Evolutionary conservation across 2,888 invertebrate genomes (phyloP).

Genomic region (Epirrhoe alternata): DNA sequence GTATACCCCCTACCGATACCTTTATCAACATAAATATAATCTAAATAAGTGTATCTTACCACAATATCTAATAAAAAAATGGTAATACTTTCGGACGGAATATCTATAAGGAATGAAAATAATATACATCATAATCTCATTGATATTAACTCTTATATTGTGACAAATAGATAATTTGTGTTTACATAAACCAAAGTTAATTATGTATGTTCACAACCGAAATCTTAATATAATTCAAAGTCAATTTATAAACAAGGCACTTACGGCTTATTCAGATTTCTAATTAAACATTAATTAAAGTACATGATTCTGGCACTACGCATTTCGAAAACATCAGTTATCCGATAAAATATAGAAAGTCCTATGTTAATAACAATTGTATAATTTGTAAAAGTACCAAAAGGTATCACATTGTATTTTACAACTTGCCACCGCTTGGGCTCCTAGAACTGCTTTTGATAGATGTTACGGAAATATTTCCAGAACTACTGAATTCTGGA

Average conservation of each 20-base stretch:
- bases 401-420: conserved; percentile 37
- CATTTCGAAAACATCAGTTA: conserved; percentile 15
- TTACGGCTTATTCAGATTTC: conserved; percentile 19
- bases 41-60: conserved; percentile 39
- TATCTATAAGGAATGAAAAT: conserved; percentile 49
- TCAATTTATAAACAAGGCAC: conserved; percentile 39
- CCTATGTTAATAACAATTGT: conserved; percentile 39
- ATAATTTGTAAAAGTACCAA: conserved; percentile 43
- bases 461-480: conserved; percentile 86
- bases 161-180: conserved; percentile 31
- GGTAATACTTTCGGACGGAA: conserved; percentile 80
- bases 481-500: conserved; percentile 71
- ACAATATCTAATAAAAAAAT: conserved; percentile 50
- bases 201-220: conserved; percentile 38
- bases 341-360: conserved; percentile 18
- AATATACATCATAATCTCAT: conserved; percentile 45
- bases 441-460: conserved; percentile 86
- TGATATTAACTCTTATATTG: conserved; percentile 50
- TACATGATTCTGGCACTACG: conserved; percentile 26
- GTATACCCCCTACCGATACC: conserved; percentile 40
- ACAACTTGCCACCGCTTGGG: conserved; percentile 78
- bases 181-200: conserved; percentile 14
- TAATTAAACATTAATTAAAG: conserved; percentile 16
- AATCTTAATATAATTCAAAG: conserved; percentile 28
- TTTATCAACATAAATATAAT: conserved; percentile 26